These are phyloP conservation scores for Lepidurus apus DNA, from an alignment of 1,140 invertebrate species.

Conservation along the genomic window DNA sequence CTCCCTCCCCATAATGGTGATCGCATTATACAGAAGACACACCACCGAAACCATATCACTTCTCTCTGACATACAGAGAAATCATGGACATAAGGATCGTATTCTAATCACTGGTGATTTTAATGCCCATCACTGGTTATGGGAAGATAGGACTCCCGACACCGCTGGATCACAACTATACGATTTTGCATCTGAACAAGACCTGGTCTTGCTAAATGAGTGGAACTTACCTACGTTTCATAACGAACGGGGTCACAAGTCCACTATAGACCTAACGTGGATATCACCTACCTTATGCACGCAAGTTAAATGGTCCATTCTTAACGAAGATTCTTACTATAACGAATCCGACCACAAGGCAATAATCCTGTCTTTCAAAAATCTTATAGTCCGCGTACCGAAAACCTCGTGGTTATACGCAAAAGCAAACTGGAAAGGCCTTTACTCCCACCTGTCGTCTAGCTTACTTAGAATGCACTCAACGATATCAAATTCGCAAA, in stretches of 20 bases:
- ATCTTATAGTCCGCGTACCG: background rate
- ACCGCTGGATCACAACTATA: background rate
- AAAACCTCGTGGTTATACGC: too few relatives aligned
- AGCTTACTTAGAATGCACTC: too few relatives aligned
- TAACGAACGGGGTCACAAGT: background rate
- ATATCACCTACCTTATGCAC: background rate
- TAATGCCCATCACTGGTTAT: constrained; percentile 18
- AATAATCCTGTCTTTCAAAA: background rate
- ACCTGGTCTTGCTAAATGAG: background rate
- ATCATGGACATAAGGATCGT: too few relatives aligned
- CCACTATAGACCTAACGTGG: background rate
- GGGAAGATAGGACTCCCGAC: background rate
- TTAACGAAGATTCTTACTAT: background rate
- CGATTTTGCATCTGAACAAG: background rate
- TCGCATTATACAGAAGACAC: too few relatives aligned
- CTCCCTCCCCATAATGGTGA: background rate
- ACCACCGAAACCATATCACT: too few relatives aligned
- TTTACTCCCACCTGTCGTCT: too few relatives aligned
- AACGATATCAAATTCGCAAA: too few relatives aligned
- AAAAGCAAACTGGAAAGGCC: too few relatives aligned
- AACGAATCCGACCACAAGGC: background rate
- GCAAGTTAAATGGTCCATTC: background rate
- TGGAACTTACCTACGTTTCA: background rate
- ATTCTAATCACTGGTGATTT: background rate
- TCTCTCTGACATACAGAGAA: too few relatives aligned